Evolutionary conservation across 1,140 invertebrate genomes (phyloP), one percentile per base, ranked within the genome.

Genomic region (Battus philenor): DNA sequence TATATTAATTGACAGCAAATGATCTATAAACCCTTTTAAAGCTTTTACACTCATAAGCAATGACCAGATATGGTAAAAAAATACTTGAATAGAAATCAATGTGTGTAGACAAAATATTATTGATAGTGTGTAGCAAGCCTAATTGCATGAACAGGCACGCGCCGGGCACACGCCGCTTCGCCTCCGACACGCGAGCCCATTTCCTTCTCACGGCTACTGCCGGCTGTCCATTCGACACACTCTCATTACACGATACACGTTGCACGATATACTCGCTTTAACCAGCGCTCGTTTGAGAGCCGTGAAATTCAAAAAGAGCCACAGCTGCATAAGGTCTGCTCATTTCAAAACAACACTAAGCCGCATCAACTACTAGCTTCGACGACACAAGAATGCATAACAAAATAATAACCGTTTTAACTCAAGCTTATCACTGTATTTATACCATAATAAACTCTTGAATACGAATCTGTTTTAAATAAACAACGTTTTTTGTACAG

Each of bases 121-220:
- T n/a, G n/a, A 11, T 10, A 27, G 38, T 41, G 29, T 32, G 27
- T 15, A 15, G 13, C 1, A 0, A 16, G 4, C 38, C 24, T 39
- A 26, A 39, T 5, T 2, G 11, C 36, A 32, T 48, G 15, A 10
- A 16, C 12, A 11, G 62, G 59, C 68, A 75, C 74, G 68, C 68
- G 75, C 75, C 18, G 26, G 59, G 57, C 74, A 69, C 73, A 65
- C 71, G 67, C 58, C 58, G 46, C 26, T 32, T 11, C 47, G 51
- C 31, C 30, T 30, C 46, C 17, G 9, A 18, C 16, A 24, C 38
- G 41, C 43, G 29, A 34, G 43, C 47, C 47, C 41, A 56, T 62
- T 55, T 52, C 59, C 33, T 12, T 36, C 20, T 10, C 30, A 34
- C 6, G 36, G 33, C 41, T 20, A 27, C 39, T 44, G 29, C 50